These are phyloP conservation scores for Steatornis caripensis DNA, from an alignment of 2,113 vertebrate species.

Conservation along the genomic window DNA sequence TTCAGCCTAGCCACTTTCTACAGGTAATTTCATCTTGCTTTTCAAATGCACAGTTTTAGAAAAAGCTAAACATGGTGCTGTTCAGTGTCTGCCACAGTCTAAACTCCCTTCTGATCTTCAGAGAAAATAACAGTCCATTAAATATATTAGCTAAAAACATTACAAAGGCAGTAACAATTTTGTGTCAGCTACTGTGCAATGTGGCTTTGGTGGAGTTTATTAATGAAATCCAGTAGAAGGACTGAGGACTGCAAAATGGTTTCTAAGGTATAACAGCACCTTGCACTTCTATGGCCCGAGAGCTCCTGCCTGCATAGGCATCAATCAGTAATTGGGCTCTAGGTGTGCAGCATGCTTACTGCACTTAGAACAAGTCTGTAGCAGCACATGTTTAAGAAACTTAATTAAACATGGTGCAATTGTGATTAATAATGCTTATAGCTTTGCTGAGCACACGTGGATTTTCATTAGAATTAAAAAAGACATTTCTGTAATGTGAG, in stretches of 20 bases:
- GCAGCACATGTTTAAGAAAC: not conserved
- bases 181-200: not conserved
- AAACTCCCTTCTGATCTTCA: not conserved
- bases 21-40: not conserved
- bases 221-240: not conserved
- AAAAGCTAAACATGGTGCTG: not conserved
- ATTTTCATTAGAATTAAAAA: not conserved
- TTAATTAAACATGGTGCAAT: not conserved
- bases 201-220: not conserved
- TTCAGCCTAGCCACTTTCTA: not conserved
- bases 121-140: not conserved
- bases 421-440: not conserved
- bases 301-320: not conserved
- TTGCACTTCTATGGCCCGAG: not conserved
- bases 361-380: not conserved
- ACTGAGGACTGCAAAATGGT: not conserved
- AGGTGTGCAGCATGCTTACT: fast-evolving
- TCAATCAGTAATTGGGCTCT: not conserved
- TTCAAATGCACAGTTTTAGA: not conserved
- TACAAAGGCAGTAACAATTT: not conserved
- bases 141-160: not conserved
- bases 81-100: not conserved
- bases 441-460: not conserved
- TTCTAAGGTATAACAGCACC: not conserved
- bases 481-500: not conserved